Base-by-base conservation (phyloP, 2,888 invertebrate species). In the Cephus pygmeus region DNA sequence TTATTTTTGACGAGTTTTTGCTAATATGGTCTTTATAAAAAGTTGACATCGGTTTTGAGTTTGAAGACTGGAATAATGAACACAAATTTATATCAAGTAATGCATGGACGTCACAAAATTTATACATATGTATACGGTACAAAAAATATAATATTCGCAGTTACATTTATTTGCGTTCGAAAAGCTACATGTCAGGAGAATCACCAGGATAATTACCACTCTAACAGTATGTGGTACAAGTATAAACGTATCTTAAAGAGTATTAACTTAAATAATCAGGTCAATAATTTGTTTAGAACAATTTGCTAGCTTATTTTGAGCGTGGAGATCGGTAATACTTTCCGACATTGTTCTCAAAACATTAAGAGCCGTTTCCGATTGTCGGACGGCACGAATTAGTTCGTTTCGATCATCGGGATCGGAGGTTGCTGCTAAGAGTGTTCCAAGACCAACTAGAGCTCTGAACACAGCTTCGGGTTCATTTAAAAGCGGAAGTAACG, bases 401-500 rank as follows among this genome's bases (percentile, higher is more conserved):
- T 84, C 81, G n/a, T 81, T 82, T 34, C 85, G 86, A 76, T 88
- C 85, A 30, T 85, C 80, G 0, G 82, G 80, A 88, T 91, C 91
- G 6, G 92, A 92, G 68, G 92, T 92, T 83, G 92, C 93, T 30
- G 91, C 92, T 82, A 95, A 87, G 30, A 97, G 89, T 0, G 97
- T 97, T 74, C 97, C 97, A 40, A 97, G 91, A 0, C 95, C 95
- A 31, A 97, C 96, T 31, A 97, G 93, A 34, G 94, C 92, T 88
- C 97, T 94, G 92, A 94, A 97, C 79, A 95, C 93, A 0, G 97
- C 96, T 89, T 97, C 97, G 3, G 94, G 91, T 85, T 96, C 96
- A 1, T 93, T 93, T 73, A 95, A 89, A 81, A 91, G 92, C 0
- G 92, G 91, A 75, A 95, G 89, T 69, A 95, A 89, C 80, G 92